phyloP scores from a whole-genome alignment of 2,113 vertebrate genomes.

The Peromyscus californicus region DNA sequence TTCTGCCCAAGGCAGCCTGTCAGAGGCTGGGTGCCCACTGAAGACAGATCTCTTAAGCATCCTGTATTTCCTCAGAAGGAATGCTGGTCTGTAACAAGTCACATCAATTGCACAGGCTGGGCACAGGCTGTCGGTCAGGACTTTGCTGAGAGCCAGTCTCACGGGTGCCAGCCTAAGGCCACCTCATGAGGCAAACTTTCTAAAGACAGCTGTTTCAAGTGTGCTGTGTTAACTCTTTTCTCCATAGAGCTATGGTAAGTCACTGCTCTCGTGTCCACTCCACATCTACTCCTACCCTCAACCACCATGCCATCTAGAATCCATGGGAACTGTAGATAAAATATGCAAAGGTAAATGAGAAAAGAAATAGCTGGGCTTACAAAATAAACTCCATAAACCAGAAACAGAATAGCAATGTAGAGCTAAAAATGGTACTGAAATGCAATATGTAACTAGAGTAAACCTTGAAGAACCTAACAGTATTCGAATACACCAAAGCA shows the following conservation, averaged over 20 bases:
- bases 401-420: neutral
- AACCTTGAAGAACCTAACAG: neutral
- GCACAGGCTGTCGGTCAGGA: neutral
- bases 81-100: neutral
- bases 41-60: neutral
- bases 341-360: neutral
- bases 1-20: neutral
- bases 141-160: neutral
- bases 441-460: neutral
- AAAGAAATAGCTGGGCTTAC: neutral
- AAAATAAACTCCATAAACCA: constrained; percentile 19
- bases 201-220: neutral
- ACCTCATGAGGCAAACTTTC: neutral
- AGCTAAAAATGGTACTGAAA: neutral
- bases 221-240: neutral
- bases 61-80: neutral
- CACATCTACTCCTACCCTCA: neutral
- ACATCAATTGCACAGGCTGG: neutral
- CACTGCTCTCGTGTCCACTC: neutral
- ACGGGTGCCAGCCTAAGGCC: neutral
- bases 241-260: neutral
- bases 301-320: neutral
- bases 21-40: neutral
- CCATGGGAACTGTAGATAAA: neutral
- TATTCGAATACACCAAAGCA: neutral